These are phyloP conservation scores for Vulpes ferrilata DNA, from an alignment of 2,113 vertebrate species.

Conservation along the genomic window DNA sequence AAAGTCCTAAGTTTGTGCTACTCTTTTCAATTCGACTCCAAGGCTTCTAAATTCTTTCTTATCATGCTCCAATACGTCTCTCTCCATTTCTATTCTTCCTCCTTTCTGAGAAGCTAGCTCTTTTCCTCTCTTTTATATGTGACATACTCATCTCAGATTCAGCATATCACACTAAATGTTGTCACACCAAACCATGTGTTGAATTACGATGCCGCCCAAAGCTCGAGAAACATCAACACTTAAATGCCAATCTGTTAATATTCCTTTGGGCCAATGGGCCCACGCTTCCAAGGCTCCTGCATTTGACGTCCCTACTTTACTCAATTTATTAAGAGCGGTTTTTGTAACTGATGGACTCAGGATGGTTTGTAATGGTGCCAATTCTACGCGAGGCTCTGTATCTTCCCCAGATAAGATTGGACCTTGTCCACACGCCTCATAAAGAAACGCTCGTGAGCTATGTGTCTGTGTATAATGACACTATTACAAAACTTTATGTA, in stretches of 20 bases:
- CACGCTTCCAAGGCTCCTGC: neutral
- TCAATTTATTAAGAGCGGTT: conserved; percentile 28
- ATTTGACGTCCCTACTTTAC: conserved; percentile 3
- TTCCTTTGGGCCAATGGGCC: conserved; percentile 54
- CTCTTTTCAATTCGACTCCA: neutral
- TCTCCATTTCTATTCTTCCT: neutral
- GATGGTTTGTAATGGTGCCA: conserved; percentile 27
- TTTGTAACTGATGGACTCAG: neutral
- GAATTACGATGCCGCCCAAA: conserved; percentile 62
- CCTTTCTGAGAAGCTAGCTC: neutral
- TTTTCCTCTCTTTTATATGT: conserved; percentile 17
- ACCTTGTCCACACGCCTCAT: conserved; percentile 24
- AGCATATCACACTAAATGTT: conserved; percentile 49
- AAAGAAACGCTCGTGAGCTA: neutral
- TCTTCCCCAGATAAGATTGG: neutral
- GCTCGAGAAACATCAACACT: conserved; percentile 52
- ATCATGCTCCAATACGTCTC: neutral
- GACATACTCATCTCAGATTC: conserved; percentile 42
- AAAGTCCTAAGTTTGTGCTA: neutral
- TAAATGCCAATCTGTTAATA: conserved; percentile 70
- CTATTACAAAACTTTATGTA: neutral
- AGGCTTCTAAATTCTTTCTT: neutral
- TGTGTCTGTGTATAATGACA: conserved; percentile 15
- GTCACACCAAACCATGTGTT: conserved; percentile 72
- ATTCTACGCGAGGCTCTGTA: neutral